Conservation (phyloP, 2,797 vertebrate species). For the Crocidura indochinensis region DNA sequence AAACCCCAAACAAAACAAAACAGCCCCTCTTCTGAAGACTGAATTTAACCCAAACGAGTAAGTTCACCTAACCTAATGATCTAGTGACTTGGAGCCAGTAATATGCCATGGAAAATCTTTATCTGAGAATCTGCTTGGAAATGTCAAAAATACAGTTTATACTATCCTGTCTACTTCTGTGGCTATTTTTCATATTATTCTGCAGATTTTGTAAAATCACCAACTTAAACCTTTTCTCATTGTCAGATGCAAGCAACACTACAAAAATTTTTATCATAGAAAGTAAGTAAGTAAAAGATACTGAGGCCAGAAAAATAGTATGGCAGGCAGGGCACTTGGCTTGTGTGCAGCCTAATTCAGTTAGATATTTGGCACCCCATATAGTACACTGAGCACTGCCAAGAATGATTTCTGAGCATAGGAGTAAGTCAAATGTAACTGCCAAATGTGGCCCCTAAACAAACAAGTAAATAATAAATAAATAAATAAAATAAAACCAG, state of each 20-base stretch:
- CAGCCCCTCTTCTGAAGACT: background rate
- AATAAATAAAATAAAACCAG: too few species aligned
- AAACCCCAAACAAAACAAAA: conserved; percentile 22
- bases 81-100: background rate
- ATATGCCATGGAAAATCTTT: background rate
- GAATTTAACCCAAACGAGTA: conserved; percentile 1
- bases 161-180: background rate
- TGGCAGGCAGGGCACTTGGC: too few species aligned
- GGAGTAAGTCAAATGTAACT: too few species aligned
- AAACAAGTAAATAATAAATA: too few species aligned
- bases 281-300: background rate
- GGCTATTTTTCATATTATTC: conserved; percentile 28
- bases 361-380: too few species aligned
- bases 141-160: background rate
- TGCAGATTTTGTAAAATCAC: conserved; percentile 6
- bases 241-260: background rate
- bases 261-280: background rate
- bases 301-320: background rate
- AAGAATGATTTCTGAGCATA: too few species aligned
- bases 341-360: too few species aligned
- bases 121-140: conserved; percentile 10
- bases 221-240: background rate
- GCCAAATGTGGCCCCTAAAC: too few species aligned
- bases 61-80: background rate
- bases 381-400: too few species aligned